phyloP scores from a whole-genome alignment of 2,888 invertebrate species.

The Apoderus coryli region DNA sequence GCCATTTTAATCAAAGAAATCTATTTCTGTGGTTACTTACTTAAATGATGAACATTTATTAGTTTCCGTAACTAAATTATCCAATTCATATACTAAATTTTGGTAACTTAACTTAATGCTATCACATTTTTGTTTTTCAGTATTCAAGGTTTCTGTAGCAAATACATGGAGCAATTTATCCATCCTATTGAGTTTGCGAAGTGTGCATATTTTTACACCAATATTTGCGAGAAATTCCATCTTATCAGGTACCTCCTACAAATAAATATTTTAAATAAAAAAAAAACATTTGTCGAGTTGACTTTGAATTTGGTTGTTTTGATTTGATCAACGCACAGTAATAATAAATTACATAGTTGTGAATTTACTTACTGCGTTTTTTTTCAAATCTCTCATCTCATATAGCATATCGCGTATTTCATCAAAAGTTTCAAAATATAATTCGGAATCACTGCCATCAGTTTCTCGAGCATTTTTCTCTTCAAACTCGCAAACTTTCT shows the following conservation, averaged over 20 bases:
- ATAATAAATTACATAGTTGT: slow-evolving; percentile 4
- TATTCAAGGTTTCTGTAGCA: slow-evolving; percentile 64
- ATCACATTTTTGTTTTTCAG: slow-evolving; percentile 79
- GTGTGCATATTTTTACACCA: slow-evolving; percentile 59
- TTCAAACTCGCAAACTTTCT: slow-evolving; percentile 58
- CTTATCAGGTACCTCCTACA: slow-evolving; percentile 41
- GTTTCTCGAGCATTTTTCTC: slow-evolving; percentile 55
- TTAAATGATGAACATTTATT: slow-evolving; percentile 88
- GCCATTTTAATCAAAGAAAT: too few relatives aligned
- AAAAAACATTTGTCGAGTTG: slow-evolving; percentile 21
- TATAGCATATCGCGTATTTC: slow-evolving; percentile 52
- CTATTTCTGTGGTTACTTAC: too few relatives aligned
- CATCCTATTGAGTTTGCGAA: slow-evolving; percentile 80
- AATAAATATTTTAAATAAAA: slow-evolving; percentile 6
- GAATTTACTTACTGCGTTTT: slow-evolving; percentile 12
- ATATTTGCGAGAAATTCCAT: slow-evolving; percentile 55
- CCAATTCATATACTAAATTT: slow-evolving; percentile 86
- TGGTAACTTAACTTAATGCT: slow-evolving; percentile 80
- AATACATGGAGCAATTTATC: slow-evolving; percentile 79
- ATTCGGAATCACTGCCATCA: slow-evolving; percentile 49
- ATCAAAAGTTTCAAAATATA: slow-evolving; percentile 54
- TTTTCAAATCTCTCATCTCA: slow-evolving; percentile 53
- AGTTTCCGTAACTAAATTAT: slow-evolving; percentile 89
- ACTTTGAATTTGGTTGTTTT: too few relatives aligned
- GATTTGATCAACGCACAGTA: too few relatives aligned